Evolutionary conservation across 2,797 vertebrate species (phyloP), one percentile per base, ranked within the genome.

Genomic region (Nannoperca australis): DNA sequence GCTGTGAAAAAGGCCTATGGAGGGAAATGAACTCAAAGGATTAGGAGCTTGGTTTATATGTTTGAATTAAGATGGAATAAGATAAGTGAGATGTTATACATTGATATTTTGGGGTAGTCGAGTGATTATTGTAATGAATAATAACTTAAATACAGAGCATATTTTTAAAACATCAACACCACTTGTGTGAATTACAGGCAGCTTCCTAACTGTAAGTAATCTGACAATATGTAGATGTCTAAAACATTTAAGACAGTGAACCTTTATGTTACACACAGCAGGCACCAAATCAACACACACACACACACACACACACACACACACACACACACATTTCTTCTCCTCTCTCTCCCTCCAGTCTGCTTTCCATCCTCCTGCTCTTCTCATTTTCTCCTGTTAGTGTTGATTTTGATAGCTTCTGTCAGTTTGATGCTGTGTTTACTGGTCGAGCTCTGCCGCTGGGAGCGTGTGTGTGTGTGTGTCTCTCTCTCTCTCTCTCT

Each of bases 401-500:
- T 74, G 73, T 76, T 87, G 85, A 75, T 81, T 78, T 62, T 73
- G 60, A 87, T 87, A 1, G 66, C 67, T 85, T 67, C 78, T 87
- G 83, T 85, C 84, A 86, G 82, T 20, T 59, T 80, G 70, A 55
- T 82, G 73, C 73, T 24, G 61, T 69, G 79, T 77, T 85, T 73
- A 67, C 72, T 20, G 47, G 59, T 30, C 65, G 24, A 81, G 59
- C 51, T 71, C 58, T 62, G 40, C 76, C 47, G 6, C 77, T 55
- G 34, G 14, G 40, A 27, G 47, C 45, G 13, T 42, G 10, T 7
- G 30, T 32, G 4, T 27, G 24, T 58, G 24, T 44, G 2, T n/a
- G 30, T 49, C 24, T 42, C 40, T 47, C 7, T 32, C 38, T 45
- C 53, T 64, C 20, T 45, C 44, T 40, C 14, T 30, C 20, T 49